Base-by-base conservation (phyloP, 2,888 invertebrate genomes). In the Plebejus melissa region DNA sequence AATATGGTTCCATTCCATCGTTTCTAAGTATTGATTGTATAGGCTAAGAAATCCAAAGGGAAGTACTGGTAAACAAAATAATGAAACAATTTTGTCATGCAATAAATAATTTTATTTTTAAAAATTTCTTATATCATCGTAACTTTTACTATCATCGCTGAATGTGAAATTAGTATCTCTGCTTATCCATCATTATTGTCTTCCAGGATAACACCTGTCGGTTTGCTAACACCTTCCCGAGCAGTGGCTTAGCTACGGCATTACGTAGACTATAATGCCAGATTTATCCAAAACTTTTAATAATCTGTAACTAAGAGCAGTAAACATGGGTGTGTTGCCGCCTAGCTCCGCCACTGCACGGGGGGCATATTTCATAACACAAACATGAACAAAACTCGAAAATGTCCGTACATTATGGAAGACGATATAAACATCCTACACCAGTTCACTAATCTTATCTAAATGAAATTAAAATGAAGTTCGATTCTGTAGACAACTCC, bases 161-260 rank as follows among this genome's bases (percentile, higher is more conserved):
- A 89, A 90, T 87, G 85, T 88, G 88, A 89, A 90, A 88, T 90
- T 88, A 88, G 86, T 88, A 86, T 86, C 83, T 90, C 83, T 89
- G 89, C 88, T 87, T 88, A 88, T 88, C 87, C 89, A 84, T 88
- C 90, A 91, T 93, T 93, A 93, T 93, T 93, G 93, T 93, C 93
- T 88, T 89, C 89, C 93, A 90, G 91, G 90, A 87, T 89, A 88
- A 88, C 82, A 88, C 90, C 90, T 91, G 90, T 81, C 80, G 79
- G 80, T 76, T 81, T 76, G 77, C 76, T 79, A 79, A 76, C 78
- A 80, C 78, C 80, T 77, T 80, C 79, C 80, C 78, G 76, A 77
- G 77, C 75, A 76, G 77, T 72, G 77, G 76, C 58, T 46, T 70
- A 69, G 75, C 36, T 69, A 54, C 6, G 36, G 54, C 38, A n/a